These are phyloP conservation scores for Patella depressa DNA, from an alignment of 2,888 invertebrate genomes.

Conservation along the genomic window DNA sequence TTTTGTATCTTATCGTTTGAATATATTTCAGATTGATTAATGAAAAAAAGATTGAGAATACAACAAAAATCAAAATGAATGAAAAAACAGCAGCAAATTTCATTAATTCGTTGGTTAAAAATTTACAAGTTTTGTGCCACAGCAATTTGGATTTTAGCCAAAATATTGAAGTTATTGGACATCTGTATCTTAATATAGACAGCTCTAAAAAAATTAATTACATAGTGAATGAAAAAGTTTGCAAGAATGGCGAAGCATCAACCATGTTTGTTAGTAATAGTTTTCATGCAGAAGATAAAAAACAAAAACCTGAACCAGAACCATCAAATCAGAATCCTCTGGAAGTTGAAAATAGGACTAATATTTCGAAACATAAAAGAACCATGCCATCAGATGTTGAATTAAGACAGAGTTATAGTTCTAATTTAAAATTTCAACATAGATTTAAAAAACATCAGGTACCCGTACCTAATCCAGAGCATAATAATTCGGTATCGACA, in stretches of 20 bases:
- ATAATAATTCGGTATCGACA: not conserved
- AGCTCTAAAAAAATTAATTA: slow-evolving; percentile 37
- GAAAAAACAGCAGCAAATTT: slow-evolving; percentile 38
- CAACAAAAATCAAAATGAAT: slow-evolving; percentile 30
- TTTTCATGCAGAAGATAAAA: slow-evolving; percentile 32
- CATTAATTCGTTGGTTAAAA: slow-evolving; percentile 37
- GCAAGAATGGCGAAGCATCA: slow-evolving; percentile 40
- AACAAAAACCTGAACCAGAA: not conserved
- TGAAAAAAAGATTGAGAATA: too few species aligned
- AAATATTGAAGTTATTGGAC: slow-evolving; percentile 40
- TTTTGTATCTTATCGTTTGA: too few species aligned
- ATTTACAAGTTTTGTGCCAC: slow-evolving; percentile 39
- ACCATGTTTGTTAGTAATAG: slow-evolving; percentile 40
- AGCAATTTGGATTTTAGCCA: slow-evolving; percentile 40
- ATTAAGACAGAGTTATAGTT: not conserved
- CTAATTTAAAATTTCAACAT: not conserved
- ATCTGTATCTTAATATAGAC: slow-evolving; percentile 39
- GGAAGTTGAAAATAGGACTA: not conserved
- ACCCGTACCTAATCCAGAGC: not conserved
- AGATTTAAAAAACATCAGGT: not conserved
- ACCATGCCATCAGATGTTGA: not conserved
- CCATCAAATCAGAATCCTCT: not conserved
- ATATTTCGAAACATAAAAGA: not conserved
- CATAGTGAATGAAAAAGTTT: slow-evolving; percentile 41
- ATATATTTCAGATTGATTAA: too few species aligned